Conservation (phyloP, 2,113 vertebrate species). For the Dascyllus trimaculatus region DNA sequence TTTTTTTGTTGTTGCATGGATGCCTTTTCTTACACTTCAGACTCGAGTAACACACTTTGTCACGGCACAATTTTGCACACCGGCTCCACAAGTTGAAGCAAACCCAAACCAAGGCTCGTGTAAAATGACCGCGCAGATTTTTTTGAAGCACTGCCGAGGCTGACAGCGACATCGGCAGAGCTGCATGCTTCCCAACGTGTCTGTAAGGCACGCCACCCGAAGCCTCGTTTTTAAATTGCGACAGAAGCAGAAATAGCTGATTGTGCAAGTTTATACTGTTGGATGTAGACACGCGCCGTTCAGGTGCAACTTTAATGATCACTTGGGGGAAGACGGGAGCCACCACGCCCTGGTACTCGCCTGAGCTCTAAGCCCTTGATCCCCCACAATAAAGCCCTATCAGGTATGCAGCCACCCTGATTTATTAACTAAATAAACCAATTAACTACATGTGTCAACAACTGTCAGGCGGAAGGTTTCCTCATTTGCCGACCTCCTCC, state of each 20-base stretch:
- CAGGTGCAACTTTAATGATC: conserved; percentile 10
- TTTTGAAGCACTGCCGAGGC: too few relatives aligned
- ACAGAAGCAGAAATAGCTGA: conserved; percentile 12
- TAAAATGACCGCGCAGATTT: conserved; percentile 14
- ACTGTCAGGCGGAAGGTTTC: too few relatives aligned
- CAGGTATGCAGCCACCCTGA: not conserved
- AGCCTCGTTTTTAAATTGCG: conserved; percentile 5
- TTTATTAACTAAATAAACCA: not conserved
- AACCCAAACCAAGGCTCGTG: not conserved
- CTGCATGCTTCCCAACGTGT: conserved; percentile 46
- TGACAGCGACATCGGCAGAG: too few relatives aligned
- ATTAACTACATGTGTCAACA: not conserved
- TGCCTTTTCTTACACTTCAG: too few relatives aligned
- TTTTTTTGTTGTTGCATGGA: too few relatives aligned
- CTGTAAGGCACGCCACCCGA: conserved; percentile 28
- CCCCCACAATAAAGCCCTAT: not conserved
- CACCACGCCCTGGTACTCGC: not conserved
- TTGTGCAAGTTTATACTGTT: conserved; percentile 10
- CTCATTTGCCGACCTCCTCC: too few relatives aligned
- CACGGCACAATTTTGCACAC: not conserved
- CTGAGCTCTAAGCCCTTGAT: not conserved
- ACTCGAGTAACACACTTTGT: too few relatives aligned
- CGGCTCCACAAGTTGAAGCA: not conserved
- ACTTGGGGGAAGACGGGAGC: not conserved
- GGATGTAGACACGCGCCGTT: not conserved